phyloP scores from a whole-genome alignment of 1,140 invertebrate species.

The Bombus soroeensis region DNA sequence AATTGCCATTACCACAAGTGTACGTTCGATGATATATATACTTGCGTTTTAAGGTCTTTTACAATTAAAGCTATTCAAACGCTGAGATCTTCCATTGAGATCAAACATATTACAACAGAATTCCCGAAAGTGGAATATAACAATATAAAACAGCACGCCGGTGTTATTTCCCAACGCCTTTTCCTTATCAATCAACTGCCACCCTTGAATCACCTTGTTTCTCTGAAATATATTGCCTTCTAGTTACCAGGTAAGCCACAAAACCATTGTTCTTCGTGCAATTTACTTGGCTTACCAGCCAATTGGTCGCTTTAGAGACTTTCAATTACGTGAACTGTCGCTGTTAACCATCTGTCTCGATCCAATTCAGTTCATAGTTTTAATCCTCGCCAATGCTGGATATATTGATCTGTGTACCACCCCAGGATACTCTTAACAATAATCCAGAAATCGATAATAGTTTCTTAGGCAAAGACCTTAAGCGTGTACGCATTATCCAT shows the following conservation, averaged over 20 bases:
- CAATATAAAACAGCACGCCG: too few species aligned
- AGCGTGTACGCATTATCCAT: neutral
- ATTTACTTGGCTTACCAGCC: neutral
- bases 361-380: conserved; percentile 36
- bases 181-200: neutral
- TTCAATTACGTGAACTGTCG: conserved; percentile 17
- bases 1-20: too few species aligned
- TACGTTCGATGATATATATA: neutral
- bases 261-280: neutral
- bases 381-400: neutral
- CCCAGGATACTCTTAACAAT: neutral
- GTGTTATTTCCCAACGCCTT: neutral
- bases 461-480: neutral
- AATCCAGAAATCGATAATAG: conserved; percentile 36
- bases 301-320: neutral
- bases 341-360: neutral
- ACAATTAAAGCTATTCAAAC: neutral
- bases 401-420: neutral
- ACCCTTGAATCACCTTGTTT: too few species aligned
- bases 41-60: neutral
- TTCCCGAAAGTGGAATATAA: neutral
- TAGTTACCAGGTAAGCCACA: neutral
- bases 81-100: neutral
- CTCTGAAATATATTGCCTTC: neutral
- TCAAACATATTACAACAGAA: neutral